Evolutionary conservation across 2,888 invertebrate species (phyloP).

Genomic region (Ferrisia virgata): DNA sequence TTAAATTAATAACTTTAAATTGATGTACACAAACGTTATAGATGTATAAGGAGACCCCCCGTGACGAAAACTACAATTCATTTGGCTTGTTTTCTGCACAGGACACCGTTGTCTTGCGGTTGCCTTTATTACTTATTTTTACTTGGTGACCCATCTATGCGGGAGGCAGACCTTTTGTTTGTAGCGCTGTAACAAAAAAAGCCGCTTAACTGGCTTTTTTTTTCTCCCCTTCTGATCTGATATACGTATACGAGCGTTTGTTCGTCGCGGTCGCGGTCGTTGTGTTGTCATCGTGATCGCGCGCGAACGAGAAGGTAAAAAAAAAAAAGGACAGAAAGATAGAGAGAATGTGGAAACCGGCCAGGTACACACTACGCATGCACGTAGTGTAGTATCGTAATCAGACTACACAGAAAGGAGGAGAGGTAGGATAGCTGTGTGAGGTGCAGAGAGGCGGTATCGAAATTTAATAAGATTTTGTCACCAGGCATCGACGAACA

Average conservation of each 20-base stretch:
- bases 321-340: too few species aligned
- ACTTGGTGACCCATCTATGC: slow-evolving; percentile 38
- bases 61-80: slow-evolving; percentile 33
- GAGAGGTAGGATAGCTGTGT: neutral
- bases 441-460: neutral
- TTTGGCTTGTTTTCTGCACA: slow-evolving; percentile 44
- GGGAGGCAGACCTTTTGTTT: slow-evolving; percentile 44
- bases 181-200: slow-evolving; percentile 17
- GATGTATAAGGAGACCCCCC: slow-evolving; percentile 15
- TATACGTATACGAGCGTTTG: neutral
- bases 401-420: too few species aligned
- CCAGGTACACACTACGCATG: too few species aligned
- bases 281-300: neutral
- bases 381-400: too few species aligned
- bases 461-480: slow-evolving; percentile 45
- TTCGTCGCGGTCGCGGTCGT: neutral
- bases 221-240: neutral
- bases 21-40: slow-evolving; percentile 17
- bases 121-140: slow-evolving; percentile 42
- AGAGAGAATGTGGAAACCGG: neutral
- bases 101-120: slow-evolving; percentile 44
- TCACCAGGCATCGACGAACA: slow-evolving; percentile 42
- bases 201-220: slow-evolving; percentile 42
- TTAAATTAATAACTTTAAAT: slow-evolving; percentile 11
- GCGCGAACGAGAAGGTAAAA: too few species aligned